Base-by-base conservation (phyloP, 1,140 invertebrate genomes). In the Trichonephila clavipes region DNA sequence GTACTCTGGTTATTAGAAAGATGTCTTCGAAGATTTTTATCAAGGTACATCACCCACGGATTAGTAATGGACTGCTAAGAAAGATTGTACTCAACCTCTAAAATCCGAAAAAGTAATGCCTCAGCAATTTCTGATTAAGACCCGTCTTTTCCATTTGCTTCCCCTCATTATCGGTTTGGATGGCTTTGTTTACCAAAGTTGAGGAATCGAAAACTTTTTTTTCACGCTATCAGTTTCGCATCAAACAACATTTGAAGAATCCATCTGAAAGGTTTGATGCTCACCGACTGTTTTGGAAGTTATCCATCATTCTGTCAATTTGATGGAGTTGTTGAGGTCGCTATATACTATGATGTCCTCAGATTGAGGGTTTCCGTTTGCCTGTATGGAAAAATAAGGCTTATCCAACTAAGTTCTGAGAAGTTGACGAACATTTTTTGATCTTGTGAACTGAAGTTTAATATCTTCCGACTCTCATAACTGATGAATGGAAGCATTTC, bases 221-320 rank as follows among this genome's bases (percentile, higher is more conserved):
- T 77, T 77, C 10, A 77, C 34, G 28, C 72, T 34, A 77, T 18
- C 18, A 77, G 72, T 77, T 28, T 77, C 72, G 72, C 72, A 77
- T 77, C 18, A 77, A 77, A 77, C 72, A 77, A 12, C 72, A 77
- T 34, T 77, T 77, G 72, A 77, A 34, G 28, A 16, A 40, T 19
- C 66, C 16, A 18, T 19, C 18, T 77, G 34, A 40, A 18, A 77
- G 62, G 10, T 34, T 77, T 77, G 72, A 77, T 40, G 28, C 40
- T 77, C 28, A 69, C 66, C 66, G 24, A 10, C 28, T 40, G 28
- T 64, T 19, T 77, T 77, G 12, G 72, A 77, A 77, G 72, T 16
- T 6, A 77, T 77, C 28, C 72, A 77, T 77, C 72, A 77, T 40
- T 77, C 24, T 77, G 72, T 77, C 72, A 77, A 34, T 77, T 2